These are phyloP conservation scores for Amblyraja radiata DNA, from an alignment of 2,797 vertebrate species.

Conservation along the genomic window DNA sequence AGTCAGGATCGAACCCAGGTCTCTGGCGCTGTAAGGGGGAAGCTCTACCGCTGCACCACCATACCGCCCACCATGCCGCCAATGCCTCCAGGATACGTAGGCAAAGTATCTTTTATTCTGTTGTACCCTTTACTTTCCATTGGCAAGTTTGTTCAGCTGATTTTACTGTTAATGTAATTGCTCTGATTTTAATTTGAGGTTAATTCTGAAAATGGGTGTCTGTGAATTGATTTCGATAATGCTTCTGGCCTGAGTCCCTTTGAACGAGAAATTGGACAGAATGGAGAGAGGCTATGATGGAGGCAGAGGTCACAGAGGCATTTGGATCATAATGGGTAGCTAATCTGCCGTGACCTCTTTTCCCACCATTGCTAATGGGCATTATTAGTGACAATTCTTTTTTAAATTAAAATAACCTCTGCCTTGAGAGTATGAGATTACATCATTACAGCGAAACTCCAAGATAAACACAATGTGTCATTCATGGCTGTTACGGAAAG, in stretches of 20 bases:
- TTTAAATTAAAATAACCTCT: neutral
- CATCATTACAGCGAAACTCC: neutral
- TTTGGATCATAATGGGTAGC: neutral
- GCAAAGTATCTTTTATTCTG: neutral
- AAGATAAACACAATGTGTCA: neutral
- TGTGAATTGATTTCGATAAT: neutral
- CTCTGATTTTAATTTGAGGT: neutral
- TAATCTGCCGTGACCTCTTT: neutral
- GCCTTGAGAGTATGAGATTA: neutral
- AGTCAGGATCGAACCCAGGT: too few species aligned
- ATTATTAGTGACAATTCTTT: neutral
- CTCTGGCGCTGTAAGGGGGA: too few species aligned
- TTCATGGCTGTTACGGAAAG: neutral
- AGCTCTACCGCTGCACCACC: too few species aligned
- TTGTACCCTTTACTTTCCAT: neutral
- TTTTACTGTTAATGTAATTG: neutral
- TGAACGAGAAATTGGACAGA: neutral
- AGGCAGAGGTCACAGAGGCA: too few species aligned
- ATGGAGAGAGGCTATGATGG: neutral
- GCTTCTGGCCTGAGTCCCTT: neutral
- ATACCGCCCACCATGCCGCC: neutral
- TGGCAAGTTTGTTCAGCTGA: neutral
- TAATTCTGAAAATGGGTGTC: neutral
- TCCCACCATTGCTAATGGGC: neutral
- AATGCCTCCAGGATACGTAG: too few species aligned